Evolutionary conservation across 2,888 invertebrate genomes (phyloP).

Genomic region (Dasysyrphus tricinctus): DNA sequence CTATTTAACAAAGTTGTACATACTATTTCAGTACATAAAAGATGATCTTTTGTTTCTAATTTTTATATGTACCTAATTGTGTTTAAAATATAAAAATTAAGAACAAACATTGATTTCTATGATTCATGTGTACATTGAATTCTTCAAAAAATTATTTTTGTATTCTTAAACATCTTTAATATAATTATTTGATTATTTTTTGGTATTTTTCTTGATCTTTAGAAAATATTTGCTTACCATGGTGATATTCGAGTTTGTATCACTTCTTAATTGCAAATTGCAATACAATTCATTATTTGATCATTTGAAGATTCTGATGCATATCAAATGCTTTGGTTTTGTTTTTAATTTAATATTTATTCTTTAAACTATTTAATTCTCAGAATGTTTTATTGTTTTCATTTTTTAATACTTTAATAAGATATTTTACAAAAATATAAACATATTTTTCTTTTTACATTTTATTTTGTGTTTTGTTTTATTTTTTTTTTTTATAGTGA

Average conservation of each 20-base stretch:
- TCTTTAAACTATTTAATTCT: constrained; percentile 44
- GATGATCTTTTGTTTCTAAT: constrained; percentile 24
- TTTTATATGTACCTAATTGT: constrained; percentile 13
- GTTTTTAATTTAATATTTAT: constrained; percentile 25
- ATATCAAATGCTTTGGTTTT: constrained; percentile 13
- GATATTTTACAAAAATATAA: constrained; percentile 75
- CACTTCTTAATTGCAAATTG: constrained; percentile 20
- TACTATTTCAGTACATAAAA: constrained; percentile 69
- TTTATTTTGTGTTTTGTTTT: constrained; percentile 15
- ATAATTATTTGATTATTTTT: constrained; percentile 27
- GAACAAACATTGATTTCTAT: constrained; percentile 24
- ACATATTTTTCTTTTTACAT: constrained; percentile 57
- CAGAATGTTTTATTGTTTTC: constrained; percentile 19
- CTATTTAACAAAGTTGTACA: constrained; percentile 72
- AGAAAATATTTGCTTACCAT: constrained; percentile 15
- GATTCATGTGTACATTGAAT: constrained; percentile 11
- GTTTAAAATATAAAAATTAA: constrained; percentile 39
- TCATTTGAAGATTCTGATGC: constrained; percentile 15
- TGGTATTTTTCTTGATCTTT: constrained; percentile 12
- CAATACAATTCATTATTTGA: constrained; percentile 15
- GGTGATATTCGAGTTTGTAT: constrained; percentile 1
- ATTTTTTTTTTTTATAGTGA: constrained; percentile 7
- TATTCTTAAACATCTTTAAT: neutral
- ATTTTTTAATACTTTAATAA: constrained; percentile 45
- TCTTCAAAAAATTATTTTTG: constrained; percentile 19